Evolutionary conservation across 2,797 vertebrate genomes (phyloP).

Genomic region (Xenops minutus): DNA sequence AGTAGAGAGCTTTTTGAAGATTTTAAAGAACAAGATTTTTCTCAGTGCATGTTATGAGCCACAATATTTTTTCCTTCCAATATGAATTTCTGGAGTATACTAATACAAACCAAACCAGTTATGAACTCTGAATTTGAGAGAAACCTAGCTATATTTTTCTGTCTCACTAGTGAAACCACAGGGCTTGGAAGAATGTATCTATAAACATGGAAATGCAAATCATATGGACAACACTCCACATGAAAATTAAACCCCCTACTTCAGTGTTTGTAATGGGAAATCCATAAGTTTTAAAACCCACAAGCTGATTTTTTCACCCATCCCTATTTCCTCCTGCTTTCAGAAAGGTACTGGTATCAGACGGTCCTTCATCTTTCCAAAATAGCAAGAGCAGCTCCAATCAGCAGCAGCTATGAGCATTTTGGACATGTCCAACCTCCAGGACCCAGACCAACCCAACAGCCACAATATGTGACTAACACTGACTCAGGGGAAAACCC

Average conservation of each 20-base stretch:
- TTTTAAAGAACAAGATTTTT: not conserved
- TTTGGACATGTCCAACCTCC: fast-evolving
- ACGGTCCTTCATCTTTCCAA: not conserved
- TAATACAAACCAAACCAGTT: not conserved
- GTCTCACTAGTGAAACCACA: not conserved
- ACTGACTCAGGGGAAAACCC: not conserved
- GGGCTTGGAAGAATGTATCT: not conserved
- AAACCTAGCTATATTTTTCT: not conserved
- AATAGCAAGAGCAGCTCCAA: not conserved
- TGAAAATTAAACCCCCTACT: not conserved
- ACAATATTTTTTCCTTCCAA: not conserved
- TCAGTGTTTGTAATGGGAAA: not conserved
- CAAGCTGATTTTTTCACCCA: not conserved
- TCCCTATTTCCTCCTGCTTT: not conserved
- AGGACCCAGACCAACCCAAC: not conserved
- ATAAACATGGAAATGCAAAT: not conserved
- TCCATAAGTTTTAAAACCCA: not conserved
- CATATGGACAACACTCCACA: not conserved
- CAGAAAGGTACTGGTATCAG: not conserved
- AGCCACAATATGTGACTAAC: not conserved
- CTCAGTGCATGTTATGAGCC: not conserved
- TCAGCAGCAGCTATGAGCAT: not conserved
- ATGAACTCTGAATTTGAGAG: not conserved
- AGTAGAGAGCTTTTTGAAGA: not conserved
- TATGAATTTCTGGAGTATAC: not conserved